Base-by-base conservation (phyloP, 1,140 invertebrate species). In the Glomeris maerens region DNA sequence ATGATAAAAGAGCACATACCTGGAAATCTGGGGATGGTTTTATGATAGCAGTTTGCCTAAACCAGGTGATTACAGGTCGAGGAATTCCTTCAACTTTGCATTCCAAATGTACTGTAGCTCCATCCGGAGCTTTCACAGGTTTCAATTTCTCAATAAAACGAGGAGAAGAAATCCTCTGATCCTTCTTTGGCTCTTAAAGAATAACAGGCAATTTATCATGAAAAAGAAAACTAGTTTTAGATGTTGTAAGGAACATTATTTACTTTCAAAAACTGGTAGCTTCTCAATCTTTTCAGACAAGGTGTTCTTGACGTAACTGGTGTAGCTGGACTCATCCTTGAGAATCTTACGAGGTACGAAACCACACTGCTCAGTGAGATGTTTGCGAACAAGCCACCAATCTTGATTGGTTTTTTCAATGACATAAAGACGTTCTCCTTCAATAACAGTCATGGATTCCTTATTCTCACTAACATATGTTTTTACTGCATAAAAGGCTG, bases 381-480 rank as follows among this genome's bases (percentile, higher is more conserved):
- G 78, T 67, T 93, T 94, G 55, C 78, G 79, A 0, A 93, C 85
- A 62, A 87, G 88, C 88, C 88, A 93, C 85, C 85, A 91, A 60
- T 91, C 86, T 53, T 70, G 65, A 59, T 83, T 84, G 21, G 55
- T 50, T 49, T 78, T 80, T 66, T 84, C 83, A 52, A 91, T 70
- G 27, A 92, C 79, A 52, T 85, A 84, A 13, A 93, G 78, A 62
- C 78, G 77, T 73, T 92, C 87, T 50, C 89, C 89, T 72, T 93
- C 88, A 0, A 90, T 81, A 10, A 93, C 69, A 63, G 86, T 84
- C 48, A 91, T 80, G 3, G 84, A 80, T 64, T 90, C 84, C 53
- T 84, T 78, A 40, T 79, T 83, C 70, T 92, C 86, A n/a, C 85
- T 84, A 28, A 83, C 74, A 60, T 88, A 91, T 2, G 83, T 82